Evolutionary conservation across 2,888 invertebrate species (phyloP), one percentile per base, ranked within the genome.

Genomic region (Eristalis pertinax): DNA sequence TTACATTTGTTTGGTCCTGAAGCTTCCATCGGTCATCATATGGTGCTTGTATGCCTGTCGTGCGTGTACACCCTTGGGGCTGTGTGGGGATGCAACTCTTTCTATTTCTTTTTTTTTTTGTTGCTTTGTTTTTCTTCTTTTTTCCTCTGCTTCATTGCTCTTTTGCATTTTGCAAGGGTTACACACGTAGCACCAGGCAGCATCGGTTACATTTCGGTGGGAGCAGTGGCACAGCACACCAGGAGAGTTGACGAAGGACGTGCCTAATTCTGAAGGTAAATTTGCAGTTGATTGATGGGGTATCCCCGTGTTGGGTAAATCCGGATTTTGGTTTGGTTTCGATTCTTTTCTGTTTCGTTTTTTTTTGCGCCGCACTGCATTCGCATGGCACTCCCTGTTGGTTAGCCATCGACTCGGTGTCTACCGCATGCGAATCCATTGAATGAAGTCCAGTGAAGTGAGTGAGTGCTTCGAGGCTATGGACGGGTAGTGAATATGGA

Each of bases 221-320:
- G 73, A 69, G 58, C n/a, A 81, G 62, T 24, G 68, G 50, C 22
- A 32, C 15, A 56, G 29, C 11, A 62, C 24, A 22, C 19, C 29
- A 35, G 43, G 50, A 41, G 56, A 41, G 56, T 43, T 64, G 65
- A 58, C 32, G 56, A 78, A 78, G 76, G 72, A 87, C 87, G 87
- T 84, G 79, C 73, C 79, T 76, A 65, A 64, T 87, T 87, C 64
- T 73, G 79, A 80, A 87, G 84, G 87, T 87, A 87, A 84, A 87
- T 87, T 86, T 84, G 83, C 62, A 73, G 63, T 84, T 87, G 87
- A 87, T 83, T 87, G 87, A 87, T 87, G 87, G 87, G 72, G 64
- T 76, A 84, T 80, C 68, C 79, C 79, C 73, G 76, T 87, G 87
- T 80, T 72, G 68, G 76, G 83, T 50, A 50, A 50, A 50, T 76